Conservation (phyloP, 2,888 invertebrate genomes). For the Glaucopsyche alexis region DNA sequence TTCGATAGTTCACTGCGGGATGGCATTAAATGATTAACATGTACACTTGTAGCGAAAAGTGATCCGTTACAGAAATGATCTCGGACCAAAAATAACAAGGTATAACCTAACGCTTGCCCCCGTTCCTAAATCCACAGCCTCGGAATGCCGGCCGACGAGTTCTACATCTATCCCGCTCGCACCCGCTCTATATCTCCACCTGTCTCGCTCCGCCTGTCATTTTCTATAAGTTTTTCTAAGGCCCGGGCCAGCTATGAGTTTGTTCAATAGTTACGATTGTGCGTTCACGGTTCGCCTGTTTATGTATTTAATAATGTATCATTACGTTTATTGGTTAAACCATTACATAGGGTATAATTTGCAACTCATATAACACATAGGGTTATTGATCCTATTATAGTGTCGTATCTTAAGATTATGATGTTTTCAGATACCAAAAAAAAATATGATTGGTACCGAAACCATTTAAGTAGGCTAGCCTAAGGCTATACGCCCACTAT, state of each 20-base stretch:
- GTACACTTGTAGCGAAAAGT: conserved; percentile 37
- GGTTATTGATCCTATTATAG: neutral
- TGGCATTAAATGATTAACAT: neutral
- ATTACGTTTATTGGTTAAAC: conserved; percentile 44
- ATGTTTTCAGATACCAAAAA: neutral
- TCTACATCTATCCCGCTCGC: conserved; percentile 71
- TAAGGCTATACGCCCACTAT: neutral
- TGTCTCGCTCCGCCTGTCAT: conserved; percentile 77
- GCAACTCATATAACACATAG: conserved; percentile 13
- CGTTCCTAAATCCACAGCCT: conserved; percentile 78
- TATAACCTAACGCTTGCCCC: conserved; percentile 78
- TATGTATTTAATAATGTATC: conserved; percentile 58
- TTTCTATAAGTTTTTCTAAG: conserved; percentile 81
- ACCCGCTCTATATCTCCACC: conserved; percentile 61
- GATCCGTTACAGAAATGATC: conserved; percentile 43
- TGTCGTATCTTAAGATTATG: neutral
- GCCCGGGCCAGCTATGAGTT: conserved; percentile 68
- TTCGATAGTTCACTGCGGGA: neutral
- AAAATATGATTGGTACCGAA: neutral
- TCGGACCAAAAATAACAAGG: conserved; percentile 68
- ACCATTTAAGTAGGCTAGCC: neutral
- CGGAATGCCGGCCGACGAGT: conserved; percentile 78
- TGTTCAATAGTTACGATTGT: conserved; percentile 72
- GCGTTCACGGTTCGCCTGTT: conserved; percentile 64
- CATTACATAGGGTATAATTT: conserved; percentile 12